Percentiles rank a stretch among this genome's conserved stretches.
Evolutionary conservation across 2,113 vertebrate genomes (phyloP).

Genomic region (Calidris pygmaea): DNA sequence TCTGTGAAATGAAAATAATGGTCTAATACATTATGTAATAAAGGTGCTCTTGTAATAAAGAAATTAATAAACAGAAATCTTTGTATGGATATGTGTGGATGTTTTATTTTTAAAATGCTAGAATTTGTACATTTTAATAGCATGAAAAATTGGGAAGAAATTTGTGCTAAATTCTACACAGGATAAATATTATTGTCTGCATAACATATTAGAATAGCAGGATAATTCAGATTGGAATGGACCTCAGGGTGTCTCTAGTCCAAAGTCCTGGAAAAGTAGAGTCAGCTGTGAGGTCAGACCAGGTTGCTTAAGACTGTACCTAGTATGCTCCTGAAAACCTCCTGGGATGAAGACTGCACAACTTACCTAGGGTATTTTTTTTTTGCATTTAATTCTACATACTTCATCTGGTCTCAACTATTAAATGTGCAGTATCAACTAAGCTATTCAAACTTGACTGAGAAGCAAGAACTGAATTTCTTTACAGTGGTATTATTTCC

Average conservation of each 20-base stretch:
- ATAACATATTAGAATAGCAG: not conserved
- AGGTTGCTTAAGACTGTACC: not conserved
- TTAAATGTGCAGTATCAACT: not conserved
- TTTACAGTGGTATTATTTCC: not conserved
- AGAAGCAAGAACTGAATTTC: not conserved
- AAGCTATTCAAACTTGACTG: not conserved
- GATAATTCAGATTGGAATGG: not conserved
- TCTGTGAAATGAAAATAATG: not conserved
- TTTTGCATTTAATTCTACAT: not conserved
- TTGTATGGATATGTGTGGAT: not conserved
- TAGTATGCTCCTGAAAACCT: not conserved
- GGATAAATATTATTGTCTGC: not conserved
- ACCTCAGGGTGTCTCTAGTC: not conserved
- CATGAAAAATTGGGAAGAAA: not conserved
- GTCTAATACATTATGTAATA: not conserved
- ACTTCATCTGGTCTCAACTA: not conserved
- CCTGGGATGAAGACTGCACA: not conserved
- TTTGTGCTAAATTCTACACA: not conserved
- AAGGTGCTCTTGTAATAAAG: not conserved
- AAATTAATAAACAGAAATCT: not conserved
- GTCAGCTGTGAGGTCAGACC: not conserved
- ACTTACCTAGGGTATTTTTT: not conserved
- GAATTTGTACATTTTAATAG: not conserved
- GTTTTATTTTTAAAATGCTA: not conserved
- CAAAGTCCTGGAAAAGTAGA: not conserved